These are phyloP conservation scores for Monopis laevigella DNA, from an alignment of 2,888 invertebrate genomes.

Conservation along the genomic window DNA sequence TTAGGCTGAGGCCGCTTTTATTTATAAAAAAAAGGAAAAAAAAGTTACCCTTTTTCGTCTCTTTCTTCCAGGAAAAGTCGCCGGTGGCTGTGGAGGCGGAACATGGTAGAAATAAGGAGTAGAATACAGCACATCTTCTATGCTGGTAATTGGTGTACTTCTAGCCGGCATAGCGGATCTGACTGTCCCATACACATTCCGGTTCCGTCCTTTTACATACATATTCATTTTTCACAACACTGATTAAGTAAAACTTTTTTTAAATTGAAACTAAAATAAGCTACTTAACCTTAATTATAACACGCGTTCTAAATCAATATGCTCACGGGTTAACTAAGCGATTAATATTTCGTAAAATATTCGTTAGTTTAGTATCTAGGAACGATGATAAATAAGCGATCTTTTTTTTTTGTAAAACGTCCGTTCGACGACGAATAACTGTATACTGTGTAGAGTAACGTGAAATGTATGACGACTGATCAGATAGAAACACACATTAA, in stretches of 20 bases:
- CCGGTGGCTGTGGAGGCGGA: slow-evolving; percentile 45
- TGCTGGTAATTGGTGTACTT: slow-evolving; percentile 35
- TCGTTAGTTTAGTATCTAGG: slow-evolving; percentile 43
- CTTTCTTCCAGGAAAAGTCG: slow-evolving; percentile 58
- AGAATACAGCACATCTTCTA: slow-evolving; percentile 44
- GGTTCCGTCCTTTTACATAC: slow-evolving; percentile 41
- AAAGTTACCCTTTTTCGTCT: slow-evolving; percentile 50
- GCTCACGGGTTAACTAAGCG: slow-evolving; percentile 34
- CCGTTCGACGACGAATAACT: slow-evolving; percentile 2
- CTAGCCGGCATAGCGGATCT: slow-evolving; percentile 44
- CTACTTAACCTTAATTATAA: neutral
- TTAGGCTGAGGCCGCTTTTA: too few species aligned
- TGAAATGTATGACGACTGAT: slow-evolving; percentile 5
- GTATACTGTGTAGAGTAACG: neutral
- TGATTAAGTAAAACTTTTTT: neutral
- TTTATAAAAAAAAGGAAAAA: too few species aligned
- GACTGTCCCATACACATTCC: slow-evolving; percentile 54
- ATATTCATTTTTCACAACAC: slow-evolving; percentile 32
- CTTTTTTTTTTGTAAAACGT: slow-evolving; percentile 19
- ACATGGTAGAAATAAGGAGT: slow-evolving; percentile 57
- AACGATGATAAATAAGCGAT: neutral
- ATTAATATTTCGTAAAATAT: slow-evolving; percentile 48
- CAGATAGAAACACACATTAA: slow-evolving; percentile 6
- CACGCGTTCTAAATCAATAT: neutral
- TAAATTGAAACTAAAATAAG: neutral